Conservation (phyloP, 2,797 vertebrate species). For the Psittacula echo region DNA sequence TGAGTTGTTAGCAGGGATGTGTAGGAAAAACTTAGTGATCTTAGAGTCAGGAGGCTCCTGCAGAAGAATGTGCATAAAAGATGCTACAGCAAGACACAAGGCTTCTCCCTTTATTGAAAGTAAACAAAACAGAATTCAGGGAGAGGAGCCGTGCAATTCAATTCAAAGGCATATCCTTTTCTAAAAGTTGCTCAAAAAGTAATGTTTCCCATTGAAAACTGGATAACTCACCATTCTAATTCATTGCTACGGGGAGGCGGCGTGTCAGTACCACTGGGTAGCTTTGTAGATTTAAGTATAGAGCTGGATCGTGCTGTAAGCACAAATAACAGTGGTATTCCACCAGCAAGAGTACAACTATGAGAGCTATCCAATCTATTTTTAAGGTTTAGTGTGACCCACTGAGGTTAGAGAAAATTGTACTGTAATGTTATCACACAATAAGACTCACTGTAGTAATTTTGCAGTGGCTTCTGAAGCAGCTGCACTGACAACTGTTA, state of each 20-base stretch:
- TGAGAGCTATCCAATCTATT: constrained; percentile 7
- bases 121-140: not conserved
- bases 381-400: not conserved
- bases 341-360: not conserved
- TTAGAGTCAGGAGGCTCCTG: not conserved
- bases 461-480: constrained; percentile 15
- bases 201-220: not conserved
- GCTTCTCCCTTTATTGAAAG: not conserved
- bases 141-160: not conserved
- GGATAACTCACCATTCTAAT: not conserved
- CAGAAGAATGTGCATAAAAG: not conserved
- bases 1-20: not conserved
- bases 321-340: not conserved
- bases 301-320: not conserved
- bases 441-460: constrained; percentile 6
- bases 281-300: constrained; percentile 13
- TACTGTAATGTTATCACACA: not conserved
- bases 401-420: not conserved
- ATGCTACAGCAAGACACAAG: not conserved
- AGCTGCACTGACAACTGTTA: not conserved
- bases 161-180: not conserved
- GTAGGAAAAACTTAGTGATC: not conserved
- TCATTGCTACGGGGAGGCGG: not conserved
- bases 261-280: not conserved
- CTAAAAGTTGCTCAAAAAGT: not conserved